These are phyloP conservation scores for Cyrtonyx montezumae DNA, from an alignment of 2,113 vertebrate species.

Conservation along the genomic window DNA sequence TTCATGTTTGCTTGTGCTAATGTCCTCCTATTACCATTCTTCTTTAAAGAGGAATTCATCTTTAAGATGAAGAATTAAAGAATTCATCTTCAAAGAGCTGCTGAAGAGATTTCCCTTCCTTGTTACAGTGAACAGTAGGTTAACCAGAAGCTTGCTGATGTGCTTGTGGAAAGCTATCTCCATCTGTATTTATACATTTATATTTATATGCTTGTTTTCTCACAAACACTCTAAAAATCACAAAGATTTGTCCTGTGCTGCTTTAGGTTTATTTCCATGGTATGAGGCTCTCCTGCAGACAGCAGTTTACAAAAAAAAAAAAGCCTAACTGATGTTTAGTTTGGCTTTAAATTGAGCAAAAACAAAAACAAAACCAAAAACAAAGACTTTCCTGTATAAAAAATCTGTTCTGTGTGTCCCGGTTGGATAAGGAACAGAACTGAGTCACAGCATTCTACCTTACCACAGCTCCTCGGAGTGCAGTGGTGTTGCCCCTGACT, in stretches of 20 bases:
- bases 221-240: background rate
- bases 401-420: background rate
- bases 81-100: background rate
- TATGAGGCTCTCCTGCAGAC: background rate
- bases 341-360: conserved; percentile 1
- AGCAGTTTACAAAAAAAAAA: background rate
- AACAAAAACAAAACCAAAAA: background rate
- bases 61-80: too few species aligned
- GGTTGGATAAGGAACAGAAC: background rate
- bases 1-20: accelerated
- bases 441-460: background rate
- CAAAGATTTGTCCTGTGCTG: background rate
- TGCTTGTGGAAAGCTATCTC: background rate
- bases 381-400: background rate
- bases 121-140: background rate
- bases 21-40: background rate
- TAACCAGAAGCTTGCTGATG: background rate
- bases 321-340: background rate
- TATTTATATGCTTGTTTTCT: background rate
- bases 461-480: background rate
- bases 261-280: background rate
- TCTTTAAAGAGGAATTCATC: too few species aligned
- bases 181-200: background rate
- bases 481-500: background rate
- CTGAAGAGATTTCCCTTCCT: background rate